phyloP scores from a whole-genome alignment of 2,113 vertebrate species.

The Lepisosteus osseus region DNA sequence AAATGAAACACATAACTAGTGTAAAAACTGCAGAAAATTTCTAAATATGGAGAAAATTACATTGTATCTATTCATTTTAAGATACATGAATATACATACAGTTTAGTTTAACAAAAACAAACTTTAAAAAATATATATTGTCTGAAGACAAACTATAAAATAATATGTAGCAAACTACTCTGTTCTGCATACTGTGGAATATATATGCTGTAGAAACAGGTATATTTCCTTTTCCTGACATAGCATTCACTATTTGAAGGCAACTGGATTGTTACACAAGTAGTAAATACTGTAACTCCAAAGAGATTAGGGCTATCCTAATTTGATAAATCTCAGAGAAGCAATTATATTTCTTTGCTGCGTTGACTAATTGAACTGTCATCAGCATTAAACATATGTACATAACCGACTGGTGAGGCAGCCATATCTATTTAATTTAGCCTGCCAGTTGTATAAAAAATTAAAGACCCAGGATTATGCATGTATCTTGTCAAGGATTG shows the following conservation, averaged over 20 bases:
- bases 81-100: too few relatives aligned
- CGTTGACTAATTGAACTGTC: slow-evolving; percentile 59
- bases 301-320: slow-evolving; percentile 61
- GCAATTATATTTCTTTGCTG: slow-evolving; percentile 52
- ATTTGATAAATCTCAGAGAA: slow-evolving; percentile 64
- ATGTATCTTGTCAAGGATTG: slow-evolving; percentile 36
- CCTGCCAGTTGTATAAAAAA: slow-evolving; percentile 33
- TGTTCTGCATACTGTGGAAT: slow-evolving; percentile 33
- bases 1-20: too few relatives aligned
- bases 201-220: slow-evolving; percentile 45
- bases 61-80: too few relatives aligned
- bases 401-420: slow-evolving; percentile 30
- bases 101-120: too few relatives aligned
- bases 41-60: too few relatives aligned
- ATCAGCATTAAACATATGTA: slow-evolving; percentile 42
- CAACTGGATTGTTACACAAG: slow-evolving; percentile 47
- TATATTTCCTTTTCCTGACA: slow-evolving; percentile 46
- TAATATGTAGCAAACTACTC: slow-evolving; percentile 27
- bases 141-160: too few relatives aligned
- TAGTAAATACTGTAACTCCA: slow-evolving; percentile 58
- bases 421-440: slow-evolving; percentile 22
- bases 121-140: too few relatives aligned
- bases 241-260: slow-evolving; percentile 36
- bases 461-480: slow-evolving; percentile 33
- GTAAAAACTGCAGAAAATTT: too few relatives aligned